Base-by-base conservation (phyloP, 2,797 vertebrate genomes). In the Orestias chungarensis region DNA sequence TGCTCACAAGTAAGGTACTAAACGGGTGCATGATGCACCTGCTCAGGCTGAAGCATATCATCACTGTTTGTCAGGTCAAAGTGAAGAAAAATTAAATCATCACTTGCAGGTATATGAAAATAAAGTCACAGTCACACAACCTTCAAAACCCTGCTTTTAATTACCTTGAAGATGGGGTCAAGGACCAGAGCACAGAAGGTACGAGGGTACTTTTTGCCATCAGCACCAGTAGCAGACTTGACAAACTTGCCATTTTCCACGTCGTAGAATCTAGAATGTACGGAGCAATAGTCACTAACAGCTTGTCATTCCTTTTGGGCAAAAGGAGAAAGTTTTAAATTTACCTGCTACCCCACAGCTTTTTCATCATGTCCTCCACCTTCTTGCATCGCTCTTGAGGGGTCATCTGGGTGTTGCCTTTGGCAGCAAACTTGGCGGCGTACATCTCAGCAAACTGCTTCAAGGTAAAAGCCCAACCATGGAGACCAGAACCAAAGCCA, bases 401-500 rank as follows among this genome's bases (percentile, higher is more conserved):
- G 2, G 90, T 86, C 84, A 97, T 79, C 75, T 96, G 92, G 46
- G 94, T 84, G 15, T 97, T 96, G 0, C 96, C 97, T 82, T 99
- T 98, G 67, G 97, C 96, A 18, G 96, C 94, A 18, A 98, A 98
- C 90, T 98, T 98, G 54, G 95, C 93, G 61, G 96, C 95, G 0
- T 98, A 99, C 96, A 98, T 97, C 90, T 99, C 97, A 1, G 97
- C 97, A 83, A 99, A 99, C 93, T 99, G 98, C 91, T 99, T 99
- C n/a, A 99, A 92, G 14, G 97, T 98, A 87, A 99, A 98, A 69
- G 97, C 97, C 97, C 97, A 99, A 43, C 97, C 97, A 0, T 99
- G 97, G 70, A 99, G 95, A 31, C 97, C 97, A 15, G 97, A 99
- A 3, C 97, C 97, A 50, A 99, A 98, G 73, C 97, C 97, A 14